Evolutionary conservation across 2,113 vertebrate species (phyloP).

Genomic region (Scophthalmus maximus): DNA sequence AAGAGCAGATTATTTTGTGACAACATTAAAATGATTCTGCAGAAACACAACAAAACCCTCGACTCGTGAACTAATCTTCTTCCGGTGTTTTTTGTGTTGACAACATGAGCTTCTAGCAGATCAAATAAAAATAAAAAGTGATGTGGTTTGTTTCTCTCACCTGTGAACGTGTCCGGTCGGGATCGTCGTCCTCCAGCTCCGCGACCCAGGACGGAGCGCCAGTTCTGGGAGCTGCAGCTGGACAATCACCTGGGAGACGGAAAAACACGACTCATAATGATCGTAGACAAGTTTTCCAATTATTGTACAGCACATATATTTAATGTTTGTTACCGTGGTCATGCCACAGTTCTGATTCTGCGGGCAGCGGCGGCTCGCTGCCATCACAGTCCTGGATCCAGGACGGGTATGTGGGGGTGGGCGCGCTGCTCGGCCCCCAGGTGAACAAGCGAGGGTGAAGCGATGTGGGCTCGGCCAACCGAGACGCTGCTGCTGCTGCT

Average conservation of each 20-base stretch:
- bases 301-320: no score
- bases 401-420: conserved; percentile 49
- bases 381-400: conserved; percentile 53
- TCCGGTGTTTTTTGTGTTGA: no score
- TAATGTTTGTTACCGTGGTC: conserved; percentile 26
- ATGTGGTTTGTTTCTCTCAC: no score
- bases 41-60: no score
- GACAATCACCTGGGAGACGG: conserved; percentile 4
- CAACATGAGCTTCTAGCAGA: no score
- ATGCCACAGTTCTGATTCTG: conserved; percentile 15
- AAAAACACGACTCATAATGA: neutral
- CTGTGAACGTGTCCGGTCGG: conserved; percentile 3
- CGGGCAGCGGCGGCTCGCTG: neutral
- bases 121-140: no score
- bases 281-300: no score
- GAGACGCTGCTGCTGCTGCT: neutral
- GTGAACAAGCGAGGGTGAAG: conserved; percentile 55
- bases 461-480: conserved; percentile 9
- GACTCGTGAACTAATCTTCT: no score
- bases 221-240: conserved; percentile 5
- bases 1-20: no score
- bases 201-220: conserved; percentile 59
- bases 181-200: conserved; percentile 45
- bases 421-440: conserved; percentile 44
- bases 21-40: no score